Conservation (phyloP, 2,113 vertebrate species). For the Nycticebus coucang region DNA sequence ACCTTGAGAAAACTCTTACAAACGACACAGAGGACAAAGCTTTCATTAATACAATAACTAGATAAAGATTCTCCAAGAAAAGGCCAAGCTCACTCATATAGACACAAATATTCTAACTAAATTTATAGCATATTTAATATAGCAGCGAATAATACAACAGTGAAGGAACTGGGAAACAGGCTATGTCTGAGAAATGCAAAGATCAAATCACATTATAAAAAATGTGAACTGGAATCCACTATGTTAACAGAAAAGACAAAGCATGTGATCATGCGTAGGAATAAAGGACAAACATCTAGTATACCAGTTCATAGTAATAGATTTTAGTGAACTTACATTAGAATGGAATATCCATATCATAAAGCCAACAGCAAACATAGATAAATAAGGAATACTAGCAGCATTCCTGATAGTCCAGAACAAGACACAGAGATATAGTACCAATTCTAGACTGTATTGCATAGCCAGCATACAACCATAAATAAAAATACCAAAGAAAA, state of each 20-base stretch:
- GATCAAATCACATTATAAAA: neutral
- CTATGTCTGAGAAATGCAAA: neutral
- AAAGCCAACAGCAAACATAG: neutral
- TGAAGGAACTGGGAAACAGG: neutral
- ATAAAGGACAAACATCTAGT: neutral
- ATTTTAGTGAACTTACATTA: conserved; percentile 10
- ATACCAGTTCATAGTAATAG: neutral
- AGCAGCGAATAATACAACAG: neutral
- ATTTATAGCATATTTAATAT: neutral
- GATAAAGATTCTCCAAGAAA: neutral
- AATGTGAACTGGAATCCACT: neutral
- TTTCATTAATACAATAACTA: neutral
- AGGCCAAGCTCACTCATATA: neutral
- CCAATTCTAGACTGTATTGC: neutral
- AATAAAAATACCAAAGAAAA: neutral
- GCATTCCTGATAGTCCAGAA: neutral
- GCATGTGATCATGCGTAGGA: neutral
- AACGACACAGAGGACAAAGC: neutral
- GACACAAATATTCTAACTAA: neutral
- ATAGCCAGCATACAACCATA: neutral
- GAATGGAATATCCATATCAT: neutral
- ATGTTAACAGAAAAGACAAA: neutral
- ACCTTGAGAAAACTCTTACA: neutral
- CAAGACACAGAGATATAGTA: neutral
- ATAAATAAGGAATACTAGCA: neutral